A percentile compares a stretch with the other conserved stretches of the same genome.
Evolutionary conservation across 2,888 invertebrate species (phyloP).

Genomic region (Orchestes rusci): DNA sequence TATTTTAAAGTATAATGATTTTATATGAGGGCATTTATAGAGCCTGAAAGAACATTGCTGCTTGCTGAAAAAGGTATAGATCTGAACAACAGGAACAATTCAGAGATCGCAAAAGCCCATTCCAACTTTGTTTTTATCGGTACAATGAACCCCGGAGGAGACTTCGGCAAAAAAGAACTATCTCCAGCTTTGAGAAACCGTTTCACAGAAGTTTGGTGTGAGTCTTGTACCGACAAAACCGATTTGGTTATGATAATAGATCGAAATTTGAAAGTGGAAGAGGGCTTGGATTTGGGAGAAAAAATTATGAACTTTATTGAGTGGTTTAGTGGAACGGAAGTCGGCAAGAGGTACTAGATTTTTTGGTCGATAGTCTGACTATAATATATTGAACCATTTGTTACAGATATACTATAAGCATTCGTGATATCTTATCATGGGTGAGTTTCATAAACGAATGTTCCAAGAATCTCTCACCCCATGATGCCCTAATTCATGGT

Average conservation of each 20-base stretch:
- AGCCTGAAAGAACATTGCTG: conserved; percentile 85
- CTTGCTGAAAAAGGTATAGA: conserved; percentile 84
- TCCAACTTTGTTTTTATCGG: conserved; percentile 83
- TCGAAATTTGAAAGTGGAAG: conserved; percentile 58
- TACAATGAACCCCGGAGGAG: conserved; percentile 99
- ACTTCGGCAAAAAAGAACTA: conserved; percentile 98
- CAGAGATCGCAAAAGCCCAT: conserved; percentile 56
- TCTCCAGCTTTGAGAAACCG: conserved; percentile 96
- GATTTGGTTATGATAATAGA: conserved; percentile 77
- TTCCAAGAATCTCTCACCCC: conserved; percentile 42
- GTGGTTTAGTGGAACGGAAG: conserved; percentile 63
- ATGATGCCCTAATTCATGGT: conserved; percentile 79
- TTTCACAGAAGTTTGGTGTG: conserved; percentile 99
- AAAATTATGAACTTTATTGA: conserved; percentile 74
- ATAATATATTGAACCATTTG: conserved; percentile 5
- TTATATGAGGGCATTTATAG: conserved; percentile 39
- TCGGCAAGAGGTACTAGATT: conserved; percentile 52
- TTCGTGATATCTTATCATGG: conserved; percentile 91
- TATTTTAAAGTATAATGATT: neutral
- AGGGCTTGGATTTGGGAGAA: conserved; percentile 53
- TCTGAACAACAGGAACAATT: conserved; percentile 46
- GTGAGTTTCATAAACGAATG: conserved; percentile 77
- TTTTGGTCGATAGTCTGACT: conserved; percentile 3
- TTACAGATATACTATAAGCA: conserved; percentile 74
- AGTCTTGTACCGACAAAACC: conserved; percentile 59